A percentile compares a stretch with the other conserved stretches of the same genome.
These are phyloP conservation scores for Noctilio leporinus DNA, from an alignment of 2,113 vertebrate species.

Conservation along the genomic window DNA sequence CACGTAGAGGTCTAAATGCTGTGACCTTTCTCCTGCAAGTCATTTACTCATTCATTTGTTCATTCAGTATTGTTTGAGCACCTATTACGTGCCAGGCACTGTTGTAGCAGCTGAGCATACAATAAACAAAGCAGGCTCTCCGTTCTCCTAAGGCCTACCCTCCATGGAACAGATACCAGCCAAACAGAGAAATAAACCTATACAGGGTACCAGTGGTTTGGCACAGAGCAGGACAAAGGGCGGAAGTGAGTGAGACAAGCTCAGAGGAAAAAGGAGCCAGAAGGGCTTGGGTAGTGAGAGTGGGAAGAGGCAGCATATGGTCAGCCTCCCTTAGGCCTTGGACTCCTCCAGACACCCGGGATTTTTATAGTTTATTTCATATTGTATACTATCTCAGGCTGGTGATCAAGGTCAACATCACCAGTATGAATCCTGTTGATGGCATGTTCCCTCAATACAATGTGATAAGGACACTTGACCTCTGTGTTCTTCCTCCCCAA, in stretches of 20 bases:
- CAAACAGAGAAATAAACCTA: too few species aligned
- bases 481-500: neutral
- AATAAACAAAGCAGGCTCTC: neutral
- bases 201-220: too few species aligned
- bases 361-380: too few species aligned
- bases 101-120: too few species aligned
- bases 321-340: neutral
- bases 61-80: neutral
- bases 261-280: too few species aligned
- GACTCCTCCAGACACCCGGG: neutral
- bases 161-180: too few species aligned
- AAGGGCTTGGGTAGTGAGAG: neutral
- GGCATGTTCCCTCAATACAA: accelerated
- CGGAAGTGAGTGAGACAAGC: accelerated
- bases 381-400: neutral
- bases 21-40: neutral
- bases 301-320: neutral
- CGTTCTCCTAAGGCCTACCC: accelerated
- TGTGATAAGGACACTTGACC: accelerated
- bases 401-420: neutral
- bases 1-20: accelerated
- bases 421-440: accelerated
- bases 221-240: neutral
- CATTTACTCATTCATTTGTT: neutral
- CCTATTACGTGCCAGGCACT: neutral